Evolutionary conservation across 2,797 vertebrate genomes (phyloP), one percentile per base, ranked within the genome.

Genomic region (Xerus rutilus): DNA sequence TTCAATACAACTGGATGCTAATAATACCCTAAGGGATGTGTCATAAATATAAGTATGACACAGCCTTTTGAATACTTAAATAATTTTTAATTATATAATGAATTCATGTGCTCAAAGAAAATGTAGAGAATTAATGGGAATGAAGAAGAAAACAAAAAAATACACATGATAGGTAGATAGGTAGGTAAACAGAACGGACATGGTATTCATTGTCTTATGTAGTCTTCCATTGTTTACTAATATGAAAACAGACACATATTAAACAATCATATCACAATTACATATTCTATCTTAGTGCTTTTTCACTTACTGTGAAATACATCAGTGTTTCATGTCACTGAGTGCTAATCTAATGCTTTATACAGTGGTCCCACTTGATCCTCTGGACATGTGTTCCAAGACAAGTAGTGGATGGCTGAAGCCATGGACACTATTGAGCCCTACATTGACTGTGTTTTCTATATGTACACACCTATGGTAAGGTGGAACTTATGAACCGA

Each of bases 21-120:
- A 73, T 13, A 67, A 14, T 43, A 62, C n/a, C 67, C 32, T 74
- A 79, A 52, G 30, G 28, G 45, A n/a, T 35, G 5, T 15, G 10
- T 84, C 45, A 87, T 74, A 84, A 83, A 43, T 57, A 52, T 43
- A 11, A 78, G 69, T 65, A 59, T 72, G 62, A 67, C 39, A 82
- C 3, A 54, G n/a, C 1, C 39, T 76, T 78, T 86, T 43, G 14
- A 88, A 91, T 43, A 76, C 7, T 59, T 79, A 10, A 21, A 39
- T 2, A 57, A 76, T 15, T 62, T 65, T 32, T 52, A 93, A 91
- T 65, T 43, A 74, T 10, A 39, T 88, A 86, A 89, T 21, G 25
- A 84, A 76, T 52, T n/a, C 39, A 65, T 35, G 20, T 76, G 21
- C 28, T 91, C 54, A 94, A 17, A 78, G 76, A 77, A 77, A 86